phyloP scores from a whole-genome alignment of 2,113 vertebrate genomes.

The Pteropus alecto region DNA sequence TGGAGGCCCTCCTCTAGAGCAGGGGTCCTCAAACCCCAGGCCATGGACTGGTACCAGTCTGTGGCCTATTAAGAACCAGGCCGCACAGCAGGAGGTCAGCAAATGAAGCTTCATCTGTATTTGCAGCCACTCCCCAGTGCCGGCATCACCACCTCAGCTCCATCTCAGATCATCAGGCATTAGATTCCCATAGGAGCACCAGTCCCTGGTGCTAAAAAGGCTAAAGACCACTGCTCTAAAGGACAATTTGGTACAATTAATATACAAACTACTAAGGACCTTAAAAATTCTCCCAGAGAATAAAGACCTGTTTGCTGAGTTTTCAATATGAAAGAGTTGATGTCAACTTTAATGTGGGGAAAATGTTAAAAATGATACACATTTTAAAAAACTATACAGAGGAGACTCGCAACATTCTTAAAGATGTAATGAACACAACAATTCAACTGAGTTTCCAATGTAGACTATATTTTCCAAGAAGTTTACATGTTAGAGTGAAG shows the following conservation, averaged over 20 bases:
- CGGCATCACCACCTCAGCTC: too few species aligned
- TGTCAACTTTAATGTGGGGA: background rate
- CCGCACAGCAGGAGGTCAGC: too few species aligned
- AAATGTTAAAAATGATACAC: background rate
- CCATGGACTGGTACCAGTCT: too few species aligned
- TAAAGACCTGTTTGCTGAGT: background rate
- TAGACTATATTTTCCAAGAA: slow-evolving; percentile 24
- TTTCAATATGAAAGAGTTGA: background rate
- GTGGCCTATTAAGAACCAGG: too few species aligned
- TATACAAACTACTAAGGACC: background rate
- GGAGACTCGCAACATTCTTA: background rate
- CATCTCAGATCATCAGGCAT: too few species aligned
- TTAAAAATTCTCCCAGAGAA: background rate
- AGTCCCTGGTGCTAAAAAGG: too few species aligned
- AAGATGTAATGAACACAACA: background rate
- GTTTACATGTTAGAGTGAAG: background rate
- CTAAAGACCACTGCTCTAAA: background rate
- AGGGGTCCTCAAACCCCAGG: too few species aligned
- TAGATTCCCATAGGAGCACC: too few species aligned
- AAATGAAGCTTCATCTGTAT: too few species aligned
- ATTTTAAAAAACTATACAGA: background rate
- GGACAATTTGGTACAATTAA: background rate
- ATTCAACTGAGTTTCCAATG: background rate
- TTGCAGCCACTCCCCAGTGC: too few species aligned
- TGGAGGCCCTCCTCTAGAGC: background rate